These are phyloP conservation scores for Perdita meconis DNA, from an alignment of 2,888 invertebrate species.

Conservation along the genomic window DNA sequence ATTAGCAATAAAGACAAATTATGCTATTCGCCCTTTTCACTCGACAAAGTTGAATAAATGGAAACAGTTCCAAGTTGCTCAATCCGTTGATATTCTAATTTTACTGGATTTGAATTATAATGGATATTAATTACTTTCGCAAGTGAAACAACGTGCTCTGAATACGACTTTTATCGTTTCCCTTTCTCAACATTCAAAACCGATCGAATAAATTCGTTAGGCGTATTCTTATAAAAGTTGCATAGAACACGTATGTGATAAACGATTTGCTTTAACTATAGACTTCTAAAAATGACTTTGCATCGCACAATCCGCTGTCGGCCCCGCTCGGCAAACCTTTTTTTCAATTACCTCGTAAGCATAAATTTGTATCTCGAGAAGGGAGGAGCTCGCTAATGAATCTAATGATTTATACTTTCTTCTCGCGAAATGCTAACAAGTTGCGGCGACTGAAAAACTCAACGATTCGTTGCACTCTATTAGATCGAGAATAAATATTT, in stretches of 20 bases:
- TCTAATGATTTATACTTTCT: slow-evolving; percentile 14
- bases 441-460: slow-evolving; percentile 1
- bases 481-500: slow-evolving; percentile 16
- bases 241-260: slow-evolving; percentile 9
- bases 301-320: slow-evolving; percentile 68
- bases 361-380: slow-evolving; percentile 22
- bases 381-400: slow-evolving; percentile 1
- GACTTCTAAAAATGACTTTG: slow-evolving; percentile 60
- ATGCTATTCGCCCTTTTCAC: neutral
- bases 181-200: neutral
- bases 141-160: neutral
- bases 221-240: neutral
- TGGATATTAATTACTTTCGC: neutral
- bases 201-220: neutral
- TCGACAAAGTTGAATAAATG: neutral
- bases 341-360: slow-evolving; percentile 32
- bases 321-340: slow-evolving; percentile 37
- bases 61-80: neutral
- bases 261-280: slow-evolving; percentile 11
- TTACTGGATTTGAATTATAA: neutral
- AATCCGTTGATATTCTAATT: neutral
- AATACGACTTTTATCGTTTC: neutral
- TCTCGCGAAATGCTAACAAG: slow-evolving; percentile 11
- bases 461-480: slow-evolving; percentile 26
- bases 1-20: neutral